Conservation (phyloP, 2,888 invertebrate genomes). For the Coremacera marginata region DNA sequence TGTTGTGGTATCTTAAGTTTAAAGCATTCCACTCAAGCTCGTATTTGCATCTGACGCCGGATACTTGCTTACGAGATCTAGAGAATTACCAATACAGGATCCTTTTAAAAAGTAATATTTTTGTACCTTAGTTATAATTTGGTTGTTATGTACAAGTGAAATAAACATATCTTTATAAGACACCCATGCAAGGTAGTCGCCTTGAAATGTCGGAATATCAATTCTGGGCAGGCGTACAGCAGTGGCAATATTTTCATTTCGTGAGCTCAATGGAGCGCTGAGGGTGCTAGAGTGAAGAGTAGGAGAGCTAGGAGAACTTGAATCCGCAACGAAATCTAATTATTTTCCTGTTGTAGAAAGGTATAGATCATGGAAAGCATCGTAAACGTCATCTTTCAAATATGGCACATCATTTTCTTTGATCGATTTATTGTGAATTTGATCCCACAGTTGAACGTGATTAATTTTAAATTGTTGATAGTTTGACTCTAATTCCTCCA, state of each 20-base stretch:
- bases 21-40: conserved; percentile 23
- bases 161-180: conserved; percentile 36
- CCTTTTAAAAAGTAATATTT: conserved; percentile 33
- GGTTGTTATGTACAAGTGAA: conserved; percentile 36
- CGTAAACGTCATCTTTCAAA: conserved; percentile 30
- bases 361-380: conserved; percentile 16
- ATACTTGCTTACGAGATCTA: conserved; percentile 32
- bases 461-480: conserved; percentile 9
- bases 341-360: conserved; percentile 16
- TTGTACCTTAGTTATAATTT: conserved; percentile 24
- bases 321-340: conserved; percentile 15
- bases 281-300: background rate
- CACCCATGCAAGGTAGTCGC: conserved; percentile 35
- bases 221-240: conserved; percentile 24
- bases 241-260: conserved; percentile 28
- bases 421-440: conserved; percentile 6
- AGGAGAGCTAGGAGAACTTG: background rate
- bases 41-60: conserved; percentile 31
- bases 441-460: background rate
- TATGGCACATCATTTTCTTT: conserved; percentile 22
- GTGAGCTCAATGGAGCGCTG: background rate
- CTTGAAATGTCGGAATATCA: conserved; percentile 33
- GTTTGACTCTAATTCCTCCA: background rate
- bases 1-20: conserved; percentile 24
- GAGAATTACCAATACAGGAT: conserved; percentile 6